These are phyloP conservation scores for Penaeus japonicus DNA, from an alignment of 1,140 invertebrate genomes.

Conservation along the genomic window DNA sequence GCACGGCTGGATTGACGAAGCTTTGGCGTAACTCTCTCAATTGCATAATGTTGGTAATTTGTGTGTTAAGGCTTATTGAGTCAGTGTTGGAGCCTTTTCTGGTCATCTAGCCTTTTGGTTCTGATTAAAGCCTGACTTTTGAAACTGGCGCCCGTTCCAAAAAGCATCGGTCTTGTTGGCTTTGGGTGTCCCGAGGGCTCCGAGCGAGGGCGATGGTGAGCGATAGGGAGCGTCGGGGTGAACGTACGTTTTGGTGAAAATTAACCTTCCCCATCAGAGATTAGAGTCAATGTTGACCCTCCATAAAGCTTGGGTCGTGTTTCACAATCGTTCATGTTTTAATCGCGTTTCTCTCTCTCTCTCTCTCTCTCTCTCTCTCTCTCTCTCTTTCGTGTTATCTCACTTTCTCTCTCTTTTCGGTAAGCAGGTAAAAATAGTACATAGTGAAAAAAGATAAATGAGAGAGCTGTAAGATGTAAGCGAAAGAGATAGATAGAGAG, in stretches of 20 bases:
- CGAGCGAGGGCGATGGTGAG: background rate
- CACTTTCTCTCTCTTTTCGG: background rate
- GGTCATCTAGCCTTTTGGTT: conserved; percentile 52
- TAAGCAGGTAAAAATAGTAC: background rate
- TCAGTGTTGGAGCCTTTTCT: conserved; percentile 53
- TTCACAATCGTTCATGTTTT: conserved; percentile 50
- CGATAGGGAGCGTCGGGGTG: conserved; percentile 7
- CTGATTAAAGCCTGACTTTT: conserved; percentile 42
- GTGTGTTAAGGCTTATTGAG: conserved; percentile 56
- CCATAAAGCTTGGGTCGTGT: conserved; percentile 49
- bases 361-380: background rate
- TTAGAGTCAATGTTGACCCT: conserved; percentile 51
- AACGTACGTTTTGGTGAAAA: conserved; percentile 31
- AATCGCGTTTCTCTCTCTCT: background rate
- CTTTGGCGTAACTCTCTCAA: conserved; percentile 46
- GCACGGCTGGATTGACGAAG: background rate
- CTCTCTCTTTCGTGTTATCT: background rate
- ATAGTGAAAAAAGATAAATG: background rate
- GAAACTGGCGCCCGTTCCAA: conserved; percentile 13
- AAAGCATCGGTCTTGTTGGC: conserved; percentile 18
- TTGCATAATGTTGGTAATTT: conserved; percentile 56
- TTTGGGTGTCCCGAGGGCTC: background rate
- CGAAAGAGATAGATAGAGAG: no score
- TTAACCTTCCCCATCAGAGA: conserved; percentile 53
- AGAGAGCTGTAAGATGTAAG: background rate